Evolutionary conservation across 2,888 invertebrate genomes (phyloP), one percentile per base, ranked within the genome.

Genomic region (Diarsia brunnea): DNA sequence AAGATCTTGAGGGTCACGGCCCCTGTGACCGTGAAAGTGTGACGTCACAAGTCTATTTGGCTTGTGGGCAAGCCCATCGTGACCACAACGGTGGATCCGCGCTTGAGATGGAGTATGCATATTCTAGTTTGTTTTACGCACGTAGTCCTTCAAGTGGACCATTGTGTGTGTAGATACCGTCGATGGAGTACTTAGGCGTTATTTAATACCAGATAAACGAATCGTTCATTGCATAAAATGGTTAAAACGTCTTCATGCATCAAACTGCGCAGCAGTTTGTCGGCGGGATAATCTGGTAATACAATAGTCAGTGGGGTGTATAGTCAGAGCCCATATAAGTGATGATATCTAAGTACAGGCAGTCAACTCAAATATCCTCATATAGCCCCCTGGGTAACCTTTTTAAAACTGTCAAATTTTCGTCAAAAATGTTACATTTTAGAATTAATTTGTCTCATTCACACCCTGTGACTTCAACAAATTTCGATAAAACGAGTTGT

Each of bases 401-500:
- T 16, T 58, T 58, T 27, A 58, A 27, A 58, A 27, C 27, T 58
- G 55, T 27, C 58, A 27, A 58, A 58, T 55, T 7, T 27, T 16
- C 14, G 47, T 27, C 19, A 2, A n/a, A 4, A 2, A 12, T 53
- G 16, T 53, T n/a, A n/a, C 5, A 58, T 16, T 45, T 24, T 21
- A 21, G 61, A 45, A n/a, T 31, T 45, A 10, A 45, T 45, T 51
- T 21, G 11, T 7, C 24, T 66, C 0, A 19, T n/a, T 67, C 11
- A 38, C n/a, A 21, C 2, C 8, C 31, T 24, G 38, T 24, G 0
- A 64, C 24, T 24, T 14, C 19, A 16, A 75, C 47, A 43, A 49
- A 3, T 31, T 31, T 8, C 19, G 7, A 77, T 69, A 43, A 69
- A 76, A 55, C 47, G 5, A 49, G 77, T 78, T 69, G 24, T 63